These are phyloP conservation scores for Pycnonotus jocosus DNA, from an alignment of 2,113 vertebrate species.

Conservation along the genomic window DNA sequence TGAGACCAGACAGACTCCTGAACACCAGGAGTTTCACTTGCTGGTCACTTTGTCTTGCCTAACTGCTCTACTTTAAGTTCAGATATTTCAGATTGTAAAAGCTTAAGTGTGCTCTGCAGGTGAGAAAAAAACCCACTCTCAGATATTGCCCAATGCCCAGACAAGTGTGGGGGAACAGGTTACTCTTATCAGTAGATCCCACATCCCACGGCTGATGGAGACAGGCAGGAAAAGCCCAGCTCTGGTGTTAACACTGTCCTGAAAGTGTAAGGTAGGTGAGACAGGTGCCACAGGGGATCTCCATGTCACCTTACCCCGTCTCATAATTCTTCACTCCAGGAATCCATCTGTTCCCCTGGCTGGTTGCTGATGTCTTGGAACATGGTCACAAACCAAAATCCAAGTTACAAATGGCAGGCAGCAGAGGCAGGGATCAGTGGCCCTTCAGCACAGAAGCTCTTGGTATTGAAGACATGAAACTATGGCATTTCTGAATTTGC, in stretches of 20 bases:
- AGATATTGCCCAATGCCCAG: background rate
- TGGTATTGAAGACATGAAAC: accelerated
- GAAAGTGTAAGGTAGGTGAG: background rate
- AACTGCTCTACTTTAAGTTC: background rate
- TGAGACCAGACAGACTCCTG: background rate
- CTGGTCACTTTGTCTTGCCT: background rate
- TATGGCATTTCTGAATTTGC: background rate
- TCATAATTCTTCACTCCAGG: background rate
- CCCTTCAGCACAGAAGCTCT: background rate
- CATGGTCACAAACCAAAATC: background rate
- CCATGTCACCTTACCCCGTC: accelerated
- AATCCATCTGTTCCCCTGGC: background rate
- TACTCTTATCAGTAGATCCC: background rate
- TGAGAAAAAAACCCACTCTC: background rate
- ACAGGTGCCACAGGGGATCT: background rate
- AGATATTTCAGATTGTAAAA: background rate
- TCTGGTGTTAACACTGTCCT: background rate
- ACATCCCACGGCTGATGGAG: background rate
- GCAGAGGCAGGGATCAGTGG: background rate
- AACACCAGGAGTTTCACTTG: background rate
- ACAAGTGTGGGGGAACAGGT: background rate
- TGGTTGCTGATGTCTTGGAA: background rate
- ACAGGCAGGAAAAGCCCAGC: background rate
- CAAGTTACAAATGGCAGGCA: background rate
- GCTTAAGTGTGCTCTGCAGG: accelerated